Evolutionary conservation across 2,113 vertebrate genomes (phyloP), one percentile per base, ranked within the genome.

Genomic region (Rhineura floridana): DNA sequence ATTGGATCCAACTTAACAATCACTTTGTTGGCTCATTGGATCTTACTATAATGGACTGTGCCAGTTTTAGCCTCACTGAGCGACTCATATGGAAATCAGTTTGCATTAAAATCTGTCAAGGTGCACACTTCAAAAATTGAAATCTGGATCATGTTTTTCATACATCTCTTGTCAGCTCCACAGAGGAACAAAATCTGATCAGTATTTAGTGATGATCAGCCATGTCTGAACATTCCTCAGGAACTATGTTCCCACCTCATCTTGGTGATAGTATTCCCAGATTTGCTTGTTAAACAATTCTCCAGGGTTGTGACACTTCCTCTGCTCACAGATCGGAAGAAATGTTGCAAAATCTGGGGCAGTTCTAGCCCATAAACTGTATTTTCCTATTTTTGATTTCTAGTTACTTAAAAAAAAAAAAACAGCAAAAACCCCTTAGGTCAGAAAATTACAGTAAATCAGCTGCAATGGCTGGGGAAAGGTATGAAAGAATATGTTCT

Each of bases 381-480:
- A 10, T 48, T 63, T 63, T 12, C 50, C 2, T n/a, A 44, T 87
- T 63, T n/a, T 75, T n/a, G 48, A 21, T 0, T 1, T 17, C 8
- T 36, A 28, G 55, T 63, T 48, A n/a, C n/a, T 48, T 67, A n/a
- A 36, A 39, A 42, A n/a, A 72, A 72, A 72, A 39, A 52, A 2
- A 46, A 15, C 4, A 4, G 19, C 0, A 8, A 52, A n/a, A 33
- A 33, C n/a, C 19, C 67, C 25, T 48, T n/a, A 28, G 30, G 2
- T 9, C 59, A 67, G 44, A 76, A 59, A 77, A 67, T 83, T 83
- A 67, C 87, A 88, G 87, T 88, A 88, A 83, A 83, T 77, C 25
- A 50, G 2, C 28, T 76, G 44, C n/a, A 83, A 67, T 19, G 3
- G 15, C 19, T 11, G 28, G 87, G 59, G 36, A 88, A 70, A 83